Base-by-base conservation (phyloP, 2,113 vertebrate species). In the Poeciliopsis retropinna region DNA sequence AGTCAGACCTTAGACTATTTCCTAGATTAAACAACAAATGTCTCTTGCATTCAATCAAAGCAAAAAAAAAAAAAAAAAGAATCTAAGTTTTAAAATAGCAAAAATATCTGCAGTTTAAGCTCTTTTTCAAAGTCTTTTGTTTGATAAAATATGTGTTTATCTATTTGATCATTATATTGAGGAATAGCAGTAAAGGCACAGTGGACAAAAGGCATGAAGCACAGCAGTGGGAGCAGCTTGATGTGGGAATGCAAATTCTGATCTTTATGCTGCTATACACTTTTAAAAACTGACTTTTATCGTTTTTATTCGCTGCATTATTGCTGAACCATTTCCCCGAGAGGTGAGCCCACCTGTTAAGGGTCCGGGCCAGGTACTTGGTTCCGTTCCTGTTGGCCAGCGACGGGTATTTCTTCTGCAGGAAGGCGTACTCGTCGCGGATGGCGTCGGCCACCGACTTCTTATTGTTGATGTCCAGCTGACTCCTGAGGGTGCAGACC, bases 341-440 rank as follows among this genome's bases (percentile, higher is more conserved):
- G 60, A 63, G 29, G 28, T 30, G 32, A 32, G 25, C 9, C 29
- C 74, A 99, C 98, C 98, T 97, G 90, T 99, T 99, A 13, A 99
- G 93, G 22, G 98, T 99, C 84, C 96, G 96, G 64, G 97, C 97
- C 77, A 99, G 95, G 87, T 98, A 98, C 79, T 98, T 99, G 72
- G 98, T 99, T 91, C 98, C 98, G 5, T 98, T 99, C 85, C 98
- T 94, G 80, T 96, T 99, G 83, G 98, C 98, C 2, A 99, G 92
- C 44, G 98, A 99, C 2, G 98, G 98, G 65, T 99, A 99, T 57
- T 98, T 99, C 95, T 99, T 99, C 77, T 99, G 98, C 72, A 99
- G 95, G 90, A 99, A 99, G 31, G 93, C 97, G 61, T 99, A 94
- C 63, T 99, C 98, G 70, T 99, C 98, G 14, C 96, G 95, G 81